Percentiles rank a stretch among this genome's conserved stretches.
phyloP scores from a whole-genome alignment of 1,140 invertebrate species.

The Zaprionus africanus region DNA sequence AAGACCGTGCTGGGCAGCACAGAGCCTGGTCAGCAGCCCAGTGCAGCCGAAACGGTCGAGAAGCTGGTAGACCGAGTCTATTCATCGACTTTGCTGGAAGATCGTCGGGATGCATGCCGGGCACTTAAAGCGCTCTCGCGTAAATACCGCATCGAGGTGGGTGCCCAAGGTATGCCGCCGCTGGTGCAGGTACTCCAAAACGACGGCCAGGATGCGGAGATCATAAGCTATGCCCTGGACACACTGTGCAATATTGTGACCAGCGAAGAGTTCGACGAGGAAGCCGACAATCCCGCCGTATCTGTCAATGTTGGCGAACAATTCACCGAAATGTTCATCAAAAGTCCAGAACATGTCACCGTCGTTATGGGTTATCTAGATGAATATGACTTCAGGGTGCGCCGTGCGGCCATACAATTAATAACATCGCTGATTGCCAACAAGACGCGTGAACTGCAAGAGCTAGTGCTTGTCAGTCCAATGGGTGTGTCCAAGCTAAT shows the following conservation, averaged over 20 bases:
- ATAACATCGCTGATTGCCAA: conserved; percentile 92
- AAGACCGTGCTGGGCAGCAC: conserved; percentile 95
- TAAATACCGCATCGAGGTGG: conserved; percentile 97
- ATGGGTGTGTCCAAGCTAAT: conserved; percentile 99
- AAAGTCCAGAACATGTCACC: conserved; percentile 94
- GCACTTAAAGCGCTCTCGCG: conserved; percentile 97
- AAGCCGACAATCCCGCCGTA: conserved; percentile 88
- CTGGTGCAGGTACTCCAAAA: conserved; percentile 90
- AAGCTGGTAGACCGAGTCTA: conserved; percentile 95
- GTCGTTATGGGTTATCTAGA: conserved; percentile 95
- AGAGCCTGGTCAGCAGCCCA: conserved; percentile 89
- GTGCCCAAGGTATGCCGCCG: conserved; percentile 96
- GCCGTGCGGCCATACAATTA: conserved; percentile 94
- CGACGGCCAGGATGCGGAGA: conserved; percentile 95
- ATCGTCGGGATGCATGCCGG: conserved; percentile 97
- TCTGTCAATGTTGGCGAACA: conserved; percentile 93
- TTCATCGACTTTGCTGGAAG: conserved; percentile 96
- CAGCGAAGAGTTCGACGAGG: conserved; percentile 92
- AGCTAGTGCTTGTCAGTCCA: conserved; percentile 96
- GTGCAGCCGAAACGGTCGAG: conserved; percentile 96
- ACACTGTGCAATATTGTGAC: conserved; percentile 96
- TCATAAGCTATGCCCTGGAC: conserved; percentile 95
- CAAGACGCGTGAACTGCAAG: conserved; percentile 96
- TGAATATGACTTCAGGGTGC: conserved; percentile 96
- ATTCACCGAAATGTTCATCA: conserved; percentile 99